These are phyloP conservation scores for Esox masquinongy DNA, from an alignment of 2,797 vertebrate species.

Conservation along the genomic window DNA sequence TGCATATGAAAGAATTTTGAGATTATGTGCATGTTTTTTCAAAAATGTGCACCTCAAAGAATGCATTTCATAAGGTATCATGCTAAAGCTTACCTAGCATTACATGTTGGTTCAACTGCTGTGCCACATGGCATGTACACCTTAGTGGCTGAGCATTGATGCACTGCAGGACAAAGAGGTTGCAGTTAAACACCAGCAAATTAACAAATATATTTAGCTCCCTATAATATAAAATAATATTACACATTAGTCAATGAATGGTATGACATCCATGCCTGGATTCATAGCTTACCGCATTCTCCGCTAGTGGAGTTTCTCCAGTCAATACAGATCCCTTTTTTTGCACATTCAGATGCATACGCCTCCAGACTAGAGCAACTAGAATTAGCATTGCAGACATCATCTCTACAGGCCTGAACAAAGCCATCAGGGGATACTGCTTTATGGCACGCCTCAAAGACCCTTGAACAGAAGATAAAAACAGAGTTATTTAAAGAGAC, in stretches of 20 bases:
- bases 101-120: constrained; percentile 67
- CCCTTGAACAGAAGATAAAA: constrained; percentile 48
- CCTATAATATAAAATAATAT: not conserved
- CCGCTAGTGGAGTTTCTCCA: constrained; percentile 78
- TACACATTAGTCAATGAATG: not conserved
- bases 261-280: not conserved
- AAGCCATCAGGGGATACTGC: constrained; percentile 56
- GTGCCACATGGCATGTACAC: constrained; percentile 78
- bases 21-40: not conserved
- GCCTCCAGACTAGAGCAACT: constrained; percentile 74
- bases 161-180: constrained; percentile 54
- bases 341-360: constrained; percentile 74
- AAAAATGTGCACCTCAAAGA: too few species aligned
- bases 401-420: constrained; percentile 57
- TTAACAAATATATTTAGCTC: not conserved
- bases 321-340: constrained; percentile 68
- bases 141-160: constrained; percentile 69
- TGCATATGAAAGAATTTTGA: not conserved
- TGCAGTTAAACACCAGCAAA: constrained; percentile 5
- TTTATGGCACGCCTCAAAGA: constrained; percentile 71
- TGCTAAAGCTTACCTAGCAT: constrained; percentile 51
- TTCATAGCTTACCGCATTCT: constrained; percentile 69
- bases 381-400: constrained; percentile 52
- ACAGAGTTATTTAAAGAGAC: not conserved
- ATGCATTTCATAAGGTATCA: not conserved